These are phyloP conservation scores for Periophthalmus magnuspinnatus DNA, from an alignment of 2,797 vertebrate genomes.

Conservation along the genomic window DNA sequence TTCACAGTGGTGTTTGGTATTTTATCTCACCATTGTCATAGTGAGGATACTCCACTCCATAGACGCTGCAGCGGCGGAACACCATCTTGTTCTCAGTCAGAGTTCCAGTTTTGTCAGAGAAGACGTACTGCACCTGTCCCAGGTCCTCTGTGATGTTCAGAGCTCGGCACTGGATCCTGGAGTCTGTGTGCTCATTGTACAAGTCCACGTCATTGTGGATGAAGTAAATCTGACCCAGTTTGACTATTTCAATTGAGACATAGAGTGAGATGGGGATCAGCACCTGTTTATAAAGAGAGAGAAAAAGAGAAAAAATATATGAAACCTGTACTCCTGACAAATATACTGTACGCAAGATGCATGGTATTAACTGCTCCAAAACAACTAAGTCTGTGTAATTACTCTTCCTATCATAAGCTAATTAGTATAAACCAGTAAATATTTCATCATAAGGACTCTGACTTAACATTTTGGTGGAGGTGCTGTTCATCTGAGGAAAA, in stretches of 20 bases:
- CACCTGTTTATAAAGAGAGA: slow-evolving; percentile 76
- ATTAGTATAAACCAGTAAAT: neutral
- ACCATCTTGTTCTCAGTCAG: slow-evolving; percentile 98
- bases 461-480: neutral
- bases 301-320: neutral
- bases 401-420: neutral
- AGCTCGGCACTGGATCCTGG: slow-evolving; percentile 87
- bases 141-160: slow-evolving; percentile 95
- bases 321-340: neutral
- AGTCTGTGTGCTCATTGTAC: slow-evolving; percentile 85
- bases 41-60: slow-evolving; percentile 90
- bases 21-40: slow-evolving; percentile 85
- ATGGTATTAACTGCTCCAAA: neutral
- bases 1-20: neutral
- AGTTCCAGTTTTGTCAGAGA: slow-evolving; percentile 97
- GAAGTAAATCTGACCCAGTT: slow-evolving; percentile 92
- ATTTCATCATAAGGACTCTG: neutral
- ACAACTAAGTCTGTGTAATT: neutral
- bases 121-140: slow-evolving; percentile 92
- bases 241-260: slow-evolving; percentile 96
- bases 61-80: slow-evolving; percentile 91
- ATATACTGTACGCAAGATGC: no score
- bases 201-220: slow-evolving; percentile 92
- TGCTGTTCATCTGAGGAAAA: neutral
- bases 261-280: slow-evolving; percentile 96